These are phyloP conservation scores for Macrostomum cliftonense DNA, from an alignment of 2,888 invertebrate species.

Conservation along the genomic window DNA sequence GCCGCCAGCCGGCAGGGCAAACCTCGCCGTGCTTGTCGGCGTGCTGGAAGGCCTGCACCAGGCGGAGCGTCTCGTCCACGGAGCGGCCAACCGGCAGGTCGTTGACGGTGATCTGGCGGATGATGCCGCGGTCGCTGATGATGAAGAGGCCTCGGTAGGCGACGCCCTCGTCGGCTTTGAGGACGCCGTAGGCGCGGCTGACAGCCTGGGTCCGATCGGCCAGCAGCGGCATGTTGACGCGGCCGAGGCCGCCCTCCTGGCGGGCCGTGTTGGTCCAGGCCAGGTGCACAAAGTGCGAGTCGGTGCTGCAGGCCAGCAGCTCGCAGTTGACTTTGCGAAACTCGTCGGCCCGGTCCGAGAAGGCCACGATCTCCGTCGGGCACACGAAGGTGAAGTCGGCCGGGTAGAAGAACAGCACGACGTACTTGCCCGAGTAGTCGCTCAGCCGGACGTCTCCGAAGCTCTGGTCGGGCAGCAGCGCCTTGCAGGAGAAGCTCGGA, in stretches of 20 bases:
- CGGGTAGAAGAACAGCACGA: slow-evolving; percentile 79
- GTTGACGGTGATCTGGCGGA: slow-evolving; percentile 84
- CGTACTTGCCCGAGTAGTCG: slow-evolving; percentile 56
- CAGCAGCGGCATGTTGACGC: slow-evolving; percentile 77
- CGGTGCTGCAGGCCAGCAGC: slow-evolving; percentile 74
- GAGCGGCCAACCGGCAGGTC: slow-evolving; percentile 82
- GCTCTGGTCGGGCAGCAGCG: no score
- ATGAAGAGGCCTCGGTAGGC: slow-evolving; percentile 63
- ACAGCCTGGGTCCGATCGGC: slow-evolving; percentile 75
- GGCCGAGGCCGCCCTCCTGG: slow-evolving; percentile 70
- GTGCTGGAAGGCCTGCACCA: slow-evolving; percentile 90
- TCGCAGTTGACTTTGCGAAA: slow-evolving; percentile 60
- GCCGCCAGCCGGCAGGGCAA: slow-evolving; percentile 83
- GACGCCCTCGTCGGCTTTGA: slow-evolving; percentile 53
- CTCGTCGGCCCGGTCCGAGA: slow-evolving; percentile 60
- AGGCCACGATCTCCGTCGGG: slow-evolving; percentile 78
- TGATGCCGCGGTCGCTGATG: slow-evolving; percentile 63
- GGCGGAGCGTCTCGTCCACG: slow-evolving; percentile 75
- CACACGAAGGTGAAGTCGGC: slow-evolving; percentile 59
- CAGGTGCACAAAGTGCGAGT: slow-evolving; percentile 85
- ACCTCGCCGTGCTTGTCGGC: slow-evolving; percentile 82
- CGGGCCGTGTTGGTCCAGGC: slow-evolving; percentile 89
- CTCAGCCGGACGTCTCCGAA: no score
- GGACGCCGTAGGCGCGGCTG: slow-evolving; percentile 66
- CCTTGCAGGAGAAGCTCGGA: no score